Conservation (phyloP, 2,797 vertebrate species). For the Synaphobranchus kaupii region DNA sequence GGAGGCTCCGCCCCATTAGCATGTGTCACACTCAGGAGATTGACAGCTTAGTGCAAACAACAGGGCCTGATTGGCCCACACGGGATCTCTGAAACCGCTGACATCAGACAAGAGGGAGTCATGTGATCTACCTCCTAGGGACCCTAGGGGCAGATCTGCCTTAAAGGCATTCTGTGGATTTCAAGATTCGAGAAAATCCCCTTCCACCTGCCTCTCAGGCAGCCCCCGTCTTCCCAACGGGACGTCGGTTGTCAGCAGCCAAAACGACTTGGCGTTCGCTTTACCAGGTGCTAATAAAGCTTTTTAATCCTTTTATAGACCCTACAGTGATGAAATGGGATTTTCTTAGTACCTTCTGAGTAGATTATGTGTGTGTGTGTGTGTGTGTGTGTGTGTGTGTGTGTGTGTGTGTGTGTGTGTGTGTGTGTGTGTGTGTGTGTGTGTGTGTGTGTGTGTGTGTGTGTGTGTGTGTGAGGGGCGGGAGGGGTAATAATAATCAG, state of each 20-base stretch:
- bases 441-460: not conserved
- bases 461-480: too few species aligned
- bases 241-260: constrained; percentile 27
- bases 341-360: constrained; percentile 33
- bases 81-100: not conserved
- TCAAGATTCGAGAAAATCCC: not conserved
- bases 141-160: not conserved
- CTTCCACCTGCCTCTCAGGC: not conserved
- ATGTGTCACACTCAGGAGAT: not conserved
- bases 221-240: constrained; percentile 17
- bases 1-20: not conserved
- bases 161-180: not conserved
- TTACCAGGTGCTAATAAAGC: constrained; percentile 53
- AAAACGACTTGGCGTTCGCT: constrained; percentile 48
- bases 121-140: not conserved
- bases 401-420: not conserved
- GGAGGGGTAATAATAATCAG: not conserved
- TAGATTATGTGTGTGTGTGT: not conserved
- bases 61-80: not conserved
- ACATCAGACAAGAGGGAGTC: not conserved
- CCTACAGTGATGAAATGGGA: constrained; percentile 40
- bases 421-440: too few species aligned
- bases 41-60: not conserved
- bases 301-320: constrained; percentile 51
- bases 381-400: too few species aligned